Evolutionary conservation across 1,140 invertebrate genomes (phyloP).

Genomic region (Heliconius nattereri): DNA sequence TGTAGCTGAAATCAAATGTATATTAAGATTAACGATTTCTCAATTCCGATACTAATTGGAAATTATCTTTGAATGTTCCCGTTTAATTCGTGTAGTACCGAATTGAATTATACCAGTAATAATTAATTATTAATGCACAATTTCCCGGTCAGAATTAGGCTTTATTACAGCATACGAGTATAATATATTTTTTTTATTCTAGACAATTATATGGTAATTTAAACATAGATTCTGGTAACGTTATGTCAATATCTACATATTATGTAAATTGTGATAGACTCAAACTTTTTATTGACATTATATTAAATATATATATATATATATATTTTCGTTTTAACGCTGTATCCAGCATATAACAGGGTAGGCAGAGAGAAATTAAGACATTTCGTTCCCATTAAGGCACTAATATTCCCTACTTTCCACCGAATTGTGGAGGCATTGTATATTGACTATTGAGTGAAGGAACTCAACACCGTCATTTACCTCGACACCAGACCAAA

Average conservation of each 20-base stretch:
- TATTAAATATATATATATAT: too few relatives aligned
- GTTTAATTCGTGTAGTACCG: neutral
- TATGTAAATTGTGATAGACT: neutral
- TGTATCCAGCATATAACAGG: too few relatives aligned
- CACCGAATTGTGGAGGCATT: too few relatives aligned
- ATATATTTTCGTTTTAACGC: too few relatives aligned
- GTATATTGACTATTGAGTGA: too few relatives aligned
- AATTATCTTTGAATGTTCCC: constrained; percentile 6
- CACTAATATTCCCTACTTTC: too few relatives aligned
- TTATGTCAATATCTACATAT: neutral
- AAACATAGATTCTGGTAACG: neutral
- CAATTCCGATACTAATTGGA: neutral
- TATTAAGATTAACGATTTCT: neutral
- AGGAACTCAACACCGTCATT: neutral
- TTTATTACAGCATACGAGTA: neutral
- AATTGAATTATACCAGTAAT: neutral
- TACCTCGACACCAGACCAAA: too few relatives aligned
- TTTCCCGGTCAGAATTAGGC: neutral
- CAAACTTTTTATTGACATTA: neutral
- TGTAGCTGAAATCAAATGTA: too few relatives aligned
- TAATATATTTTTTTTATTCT: neutral
- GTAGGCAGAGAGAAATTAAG: too few relatives aligned
- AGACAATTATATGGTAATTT: neutral
- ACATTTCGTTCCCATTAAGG: too few relatives aligned
- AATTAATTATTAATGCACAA: constrained; percentile 1